phyloP scores from a whole-genome alignment of 2,888 invertebrate species.

The Chalcosyrphus nemorum region DNA sequence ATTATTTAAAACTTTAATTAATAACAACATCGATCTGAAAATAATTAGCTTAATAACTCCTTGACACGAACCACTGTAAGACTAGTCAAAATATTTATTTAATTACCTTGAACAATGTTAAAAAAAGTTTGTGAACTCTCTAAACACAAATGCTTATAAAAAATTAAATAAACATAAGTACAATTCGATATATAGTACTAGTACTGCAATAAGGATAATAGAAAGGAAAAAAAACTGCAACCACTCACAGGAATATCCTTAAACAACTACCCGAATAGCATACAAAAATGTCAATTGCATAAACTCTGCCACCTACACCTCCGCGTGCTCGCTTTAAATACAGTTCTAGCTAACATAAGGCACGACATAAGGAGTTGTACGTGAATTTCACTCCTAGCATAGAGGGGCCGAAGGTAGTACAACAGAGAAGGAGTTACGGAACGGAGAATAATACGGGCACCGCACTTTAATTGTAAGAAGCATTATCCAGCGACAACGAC shows the following conservation, averaged over 20 bases:
- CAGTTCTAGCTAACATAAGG: conserved; percentile 42
- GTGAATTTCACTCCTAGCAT: conserved; percentile 11
- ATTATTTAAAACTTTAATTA: too few relatives aligned
- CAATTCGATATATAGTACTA: background rate
- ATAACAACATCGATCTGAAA: too few relatives aligned
- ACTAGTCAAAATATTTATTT: background rate
- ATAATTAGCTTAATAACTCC: too few relatives aligned
- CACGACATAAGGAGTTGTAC: conserved; percentile 42
- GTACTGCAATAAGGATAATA: conserved; percentile 1
- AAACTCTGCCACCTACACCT: background rate
- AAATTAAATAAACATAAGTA: background rate
- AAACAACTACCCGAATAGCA: background rate
- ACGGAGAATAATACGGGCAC: conserved; percentile 47
- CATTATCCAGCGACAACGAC: conserved; percentile 30
- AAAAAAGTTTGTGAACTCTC: background rate
- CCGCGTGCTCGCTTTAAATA: conserved; percentile 35
- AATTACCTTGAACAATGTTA: too few relatives aligned
- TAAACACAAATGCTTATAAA: too few relatives aligned
- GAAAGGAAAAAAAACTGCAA: background rate
- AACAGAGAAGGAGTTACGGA: conserved; percentile 2
- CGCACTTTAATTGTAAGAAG: conserved; percentile 65
- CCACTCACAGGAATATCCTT: background rate
- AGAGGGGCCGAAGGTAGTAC: too few relatives aligned
- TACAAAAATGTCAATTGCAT: conserved; percentile 35
- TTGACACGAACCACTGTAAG: too few relatives aligned